Evolutionary conservation across 1,140 invertebrate species (phyloP).

Genomic region (Papilio polyxenes): DNA sequence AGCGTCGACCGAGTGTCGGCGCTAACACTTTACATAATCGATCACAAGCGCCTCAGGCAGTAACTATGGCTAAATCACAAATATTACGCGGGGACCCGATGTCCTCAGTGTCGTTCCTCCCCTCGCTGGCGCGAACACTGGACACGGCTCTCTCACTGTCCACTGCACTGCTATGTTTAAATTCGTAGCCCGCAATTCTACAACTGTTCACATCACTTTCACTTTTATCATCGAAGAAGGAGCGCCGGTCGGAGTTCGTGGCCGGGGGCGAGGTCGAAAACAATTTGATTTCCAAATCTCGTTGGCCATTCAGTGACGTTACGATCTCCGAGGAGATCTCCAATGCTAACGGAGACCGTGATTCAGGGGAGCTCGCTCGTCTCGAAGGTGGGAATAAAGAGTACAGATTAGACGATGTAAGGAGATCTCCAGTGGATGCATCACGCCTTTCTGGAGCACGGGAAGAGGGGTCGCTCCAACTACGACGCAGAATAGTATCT

Average conservation of each 20-base stretch:
- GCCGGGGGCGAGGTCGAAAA: conserved; percentile 82
- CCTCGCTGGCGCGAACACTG: conserved; percentile 63
- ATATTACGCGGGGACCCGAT: conserved; percentile 67
- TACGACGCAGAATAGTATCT: conserved; percentile 80
- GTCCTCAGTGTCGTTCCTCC: conserved; percentile 66
- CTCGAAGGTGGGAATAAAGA: conserved; percentile 81
- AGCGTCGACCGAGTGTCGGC: conserved; percentile 52
- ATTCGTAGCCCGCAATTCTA: conserved; percentile 61
- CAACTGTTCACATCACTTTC: conserved; percentile 75
- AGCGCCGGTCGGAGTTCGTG: conserved; percentile 68
- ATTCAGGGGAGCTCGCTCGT: conserved; percentile 74
- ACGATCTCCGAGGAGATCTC: conserved; percentile 90
- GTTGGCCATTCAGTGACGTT: conserved; percentile 87
- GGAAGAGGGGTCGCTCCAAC: conserved; percentile 83
- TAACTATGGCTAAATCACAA: conserved; percentile 80
- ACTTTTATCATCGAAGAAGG: conserved; percentile 76
- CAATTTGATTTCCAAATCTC: conserved; percentile 89
- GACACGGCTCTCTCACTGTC: conserved; percentile 63
- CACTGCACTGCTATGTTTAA: conserved; percentile 74
- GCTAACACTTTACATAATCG: conserved; percentile 47
- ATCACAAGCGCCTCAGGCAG: conserved; percentile 71
- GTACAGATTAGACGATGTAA: conserved; percentile 71
- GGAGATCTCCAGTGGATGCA: conserved; percentile 64
- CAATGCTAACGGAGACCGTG: conserved; percentile 72
- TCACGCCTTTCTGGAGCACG: conserved; percentile 70